A percentile compares a stretch with the other conserved stretches of the same genome.
phyloP scores from a whole-genome alignment of 92 coral and sea anemone genomes.

The Phenganax subtilis region DNA sequence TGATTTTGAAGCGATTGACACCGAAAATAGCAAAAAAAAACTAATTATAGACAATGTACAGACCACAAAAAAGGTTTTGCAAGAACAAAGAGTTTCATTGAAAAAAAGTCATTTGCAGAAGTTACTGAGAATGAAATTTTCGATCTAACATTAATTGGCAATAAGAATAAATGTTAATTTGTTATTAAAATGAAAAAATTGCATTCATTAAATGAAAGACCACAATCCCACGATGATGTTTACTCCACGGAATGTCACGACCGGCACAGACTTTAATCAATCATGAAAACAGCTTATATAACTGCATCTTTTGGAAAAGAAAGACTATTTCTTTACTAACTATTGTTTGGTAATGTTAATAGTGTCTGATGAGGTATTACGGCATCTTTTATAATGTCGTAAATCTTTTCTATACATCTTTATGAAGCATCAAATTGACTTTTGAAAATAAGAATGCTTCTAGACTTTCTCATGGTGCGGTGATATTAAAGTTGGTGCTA shows the following conservation, averaged over 20 bases:
- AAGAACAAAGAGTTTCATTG: no score
- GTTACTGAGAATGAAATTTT: no score
- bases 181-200: background rate
- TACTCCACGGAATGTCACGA: background rate
- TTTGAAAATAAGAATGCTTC: background rate
- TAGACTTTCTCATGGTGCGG: background rate
- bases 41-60: background rate
- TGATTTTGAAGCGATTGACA: background rate
- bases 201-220: background rate
- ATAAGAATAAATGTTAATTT: background rate
- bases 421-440: background rate
- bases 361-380: slow-evolving; percentile 20
- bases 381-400: slow-evolving; percentile 15
- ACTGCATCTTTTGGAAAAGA: slow-evolving; percentile 2
- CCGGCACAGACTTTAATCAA: slow-evolving; percentile 19
- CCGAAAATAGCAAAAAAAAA: background rate
- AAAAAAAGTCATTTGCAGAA: no score
- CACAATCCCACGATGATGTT: background rate
- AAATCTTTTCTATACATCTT: background rate
- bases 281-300: background rate
- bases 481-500: slow-evolving; percentile 8
- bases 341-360: slow-evolving; percentile 3
- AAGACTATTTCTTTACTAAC: slow-evolving; percentile 17
- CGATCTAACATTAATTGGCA: background rate
- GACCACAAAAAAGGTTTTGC: no score